These are phyloP conservation scores for Endomychus coccineus DNA, from an alignment of 2,888 invertebrate genomes.

Conservation along the genomic window DNA sequence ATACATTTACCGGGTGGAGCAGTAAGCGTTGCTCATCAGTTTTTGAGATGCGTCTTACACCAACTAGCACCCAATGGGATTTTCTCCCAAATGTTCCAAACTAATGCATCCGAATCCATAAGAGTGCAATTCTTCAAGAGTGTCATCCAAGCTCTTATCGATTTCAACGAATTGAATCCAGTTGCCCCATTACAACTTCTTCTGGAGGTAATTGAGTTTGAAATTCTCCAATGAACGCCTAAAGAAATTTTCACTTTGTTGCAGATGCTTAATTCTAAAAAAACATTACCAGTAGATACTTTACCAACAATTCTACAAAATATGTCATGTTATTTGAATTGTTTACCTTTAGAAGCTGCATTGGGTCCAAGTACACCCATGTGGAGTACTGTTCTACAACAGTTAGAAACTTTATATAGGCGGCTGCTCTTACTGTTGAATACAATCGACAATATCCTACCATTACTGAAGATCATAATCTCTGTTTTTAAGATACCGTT, in stretches of 20 bases:
- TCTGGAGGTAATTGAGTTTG: conserved; percentile 56
- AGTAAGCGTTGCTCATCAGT: conserved; percentile 93
- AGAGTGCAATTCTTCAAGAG: conserved; percentile 87
- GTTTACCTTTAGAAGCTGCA: conserved; percentile 75
- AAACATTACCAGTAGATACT: conserved; percentile 61
- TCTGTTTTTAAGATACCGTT: conserved; percentile 78
- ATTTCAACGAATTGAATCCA: conserved; percentile 93
- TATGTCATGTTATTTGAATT: conserved; percentile 88
- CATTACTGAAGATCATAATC: conserved; percentile 68
- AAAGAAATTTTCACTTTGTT: not conserved
- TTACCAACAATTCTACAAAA: conserved; percentile 80
- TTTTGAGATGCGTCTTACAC: conserved; percentile 91
- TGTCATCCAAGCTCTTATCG: conserved; percentile 85
- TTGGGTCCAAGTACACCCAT: conserved; percentile 59
- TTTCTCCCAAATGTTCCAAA: conserved; percentile 91
- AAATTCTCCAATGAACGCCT: not conserved
- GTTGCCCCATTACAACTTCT: conserved; percentile 88
- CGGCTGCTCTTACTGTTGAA: conserved; percentile 63
- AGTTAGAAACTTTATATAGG: conserved; percentile 81
- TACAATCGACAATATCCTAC: conserved; percentile 62
- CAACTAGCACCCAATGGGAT: conserved; percentile 96
- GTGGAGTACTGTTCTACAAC: conserved; percentile 76
- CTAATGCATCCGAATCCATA: conserved; percentile 71
- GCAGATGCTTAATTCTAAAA: conserved; percentile 67
- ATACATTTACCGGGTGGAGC: conserved; percentile 91